A percentile compares a stretch with the other conserved stretches of the same genome.
Evolutionary conservation across 2,113 vertebrate genomes (phyloP).

Genomic region (Oncorhynchus clarkii): DNA sequence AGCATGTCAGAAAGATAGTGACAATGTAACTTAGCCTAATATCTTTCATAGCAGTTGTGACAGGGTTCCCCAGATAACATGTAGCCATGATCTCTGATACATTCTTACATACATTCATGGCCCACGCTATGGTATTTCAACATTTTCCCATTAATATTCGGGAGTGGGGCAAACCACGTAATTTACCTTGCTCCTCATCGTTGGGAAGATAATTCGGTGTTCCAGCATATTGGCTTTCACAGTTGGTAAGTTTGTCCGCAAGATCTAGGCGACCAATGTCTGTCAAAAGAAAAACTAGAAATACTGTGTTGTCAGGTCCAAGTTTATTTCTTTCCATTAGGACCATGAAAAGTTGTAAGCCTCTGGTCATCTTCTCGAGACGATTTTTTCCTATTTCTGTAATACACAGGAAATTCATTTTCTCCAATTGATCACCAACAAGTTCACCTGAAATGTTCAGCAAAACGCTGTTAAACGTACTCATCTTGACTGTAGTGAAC

Average conservation of each 20-base stretch:
- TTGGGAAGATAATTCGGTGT: not conserved
- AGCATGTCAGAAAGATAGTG: too few relatives aligned
- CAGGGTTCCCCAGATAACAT: too few relatives aligned
- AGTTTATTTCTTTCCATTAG: conserved; percentile 65
- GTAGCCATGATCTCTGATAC: too few relatives aligned
- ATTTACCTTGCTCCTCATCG: conserved; percentile 61
- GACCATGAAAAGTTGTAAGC: conserved; percentile 53
- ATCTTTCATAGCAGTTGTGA: too few relatives aligned
- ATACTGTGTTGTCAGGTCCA: accelerated
- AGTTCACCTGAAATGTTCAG: conserved; percentile 62
- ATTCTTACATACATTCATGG: too few relatives aligned
- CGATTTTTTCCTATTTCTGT: conserved; percentile 52
- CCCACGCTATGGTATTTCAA: not conserved
- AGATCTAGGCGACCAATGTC: conserved; percentile 52
- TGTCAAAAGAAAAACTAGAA: conserved; percentile 16
- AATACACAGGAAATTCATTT: conserved; percentile 68
- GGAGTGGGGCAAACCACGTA: too few relatives aligned
- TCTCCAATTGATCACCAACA: not conserved
- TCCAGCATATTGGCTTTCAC: not conserved
- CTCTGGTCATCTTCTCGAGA: conserved; percentile 40
- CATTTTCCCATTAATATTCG: not conserved
- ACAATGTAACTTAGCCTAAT: too few relatives aligned
- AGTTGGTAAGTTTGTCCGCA: conserved; percentile 11
- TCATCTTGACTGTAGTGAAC: conserved; percentile 27
- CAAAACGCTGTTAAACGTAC: conserved; percentile 54